Evolutionary conservation across 2,888 invertebrate species (phyloP).

Genomic region (Limenitis camilla): DNA sequence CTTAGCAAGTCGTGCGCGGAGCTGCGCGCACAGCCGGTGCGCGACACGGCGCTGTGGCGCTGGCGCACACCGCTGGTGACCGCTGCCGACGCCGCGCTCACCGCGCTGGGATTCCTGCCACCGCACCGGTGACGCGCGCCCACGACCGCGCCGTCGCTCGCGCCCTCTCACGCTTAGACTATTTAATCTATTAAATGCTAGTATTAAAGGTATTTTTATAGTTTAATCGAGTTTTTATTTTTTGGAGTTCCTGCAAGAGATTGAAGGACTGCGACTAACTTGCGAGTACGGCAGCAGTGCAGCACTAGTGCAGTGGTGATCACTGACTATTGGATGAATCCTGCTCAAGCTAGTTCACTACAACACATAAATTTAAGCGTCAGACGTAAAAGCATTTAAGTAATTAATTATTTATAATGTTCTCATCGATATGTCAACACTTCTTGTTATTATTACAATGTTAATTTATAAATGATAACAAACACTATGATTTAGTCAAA

Average conservation of each 20-base stretch:
- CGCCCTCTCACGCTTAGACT: conserved; percentile 26
- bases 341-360: too few species aligned
- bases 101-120: conserved; percentile 81
- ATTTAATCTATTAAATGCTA: conserved; percentile 32
- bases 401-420: too few species aligned
- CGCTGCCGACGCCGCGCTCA: conserved; percentile 80
- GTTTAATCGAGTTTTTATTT: conserved; percentile 27
- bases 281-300: too few species aligned
- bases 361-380: too few species aligned
- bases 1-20: conserved; percentile 89
- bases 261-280: not conserved
- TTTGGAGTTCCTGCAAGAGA: conserved; percentile 9
- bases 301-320: conserved; percentile 82
- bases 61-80: conserved; percentile 85
- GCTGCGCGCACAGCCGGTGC: conserved; percentile 85
- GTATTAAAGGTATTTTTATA: conserved; percentile 59
- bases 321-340: too few species aligned
- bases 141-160: too few species aligned
- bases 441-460: too few species aligned
- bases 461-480: too few species aligned
- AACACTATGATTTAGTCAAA: too few species aligned
- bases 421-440: too few species aligned
- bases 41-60: conserved; percentile 91
- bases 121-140: conserved; percentile 29
- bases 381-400: too few species aligned